These are phyloP conservation scores for Monochamus alternatus DNA, from an alignment of 2,888 invertebrate species.

Conservation along the genomic window DNA sequence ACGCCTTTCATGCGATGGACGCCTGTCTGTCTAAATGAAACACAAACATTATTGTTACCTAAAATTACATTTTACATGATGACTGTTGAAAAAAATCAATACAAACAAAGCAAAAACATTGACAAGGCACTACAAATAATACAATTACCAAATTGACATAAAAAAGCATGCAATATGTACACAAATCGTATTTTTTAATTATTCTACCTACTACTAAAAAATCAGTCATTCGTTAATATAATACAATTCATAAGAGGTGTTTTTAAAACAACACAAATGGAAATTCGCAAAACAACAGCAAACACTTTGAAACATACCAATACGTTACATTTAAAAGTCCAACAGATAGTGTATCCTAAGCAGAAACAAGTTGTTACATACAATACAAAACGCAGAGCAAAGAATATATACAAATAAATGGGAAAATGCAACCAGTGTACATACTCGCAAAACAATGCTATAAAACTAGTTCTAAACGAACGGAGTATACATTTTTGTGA, in stretches of 20 bases:
- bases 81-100: too few relatives aligned
- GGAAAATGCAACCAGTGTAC: constrained; percentile 65
- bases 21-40: too few relatives aligned
- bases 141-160: too few relatives aligned
- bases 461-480: constrained; percentile 1
- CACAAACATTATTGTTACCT: too few relatives aligned
- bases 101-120: too few relatives aligned
- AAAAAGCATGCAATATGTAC: too few relatives aligned
- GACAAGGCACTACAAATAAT: too few relatives aligned
- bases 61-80: too few relatives aligned
- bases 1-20: too few relatives aligned
- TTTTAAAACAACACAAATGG: constrained; percentile 22
- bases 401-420: constrained; percentile 41
- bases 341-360: constrained; percentile 64
- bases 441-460: constrained; percentile 55
- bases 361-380: constrained; percentile 43
- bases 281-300: constrained; percentile 42
- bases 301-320: constrained; percentile 54
- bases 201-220: background rate
- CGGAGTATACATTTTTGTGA: constrained; percentile 19
- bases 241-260: background rate
- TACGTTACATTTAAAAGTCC: constrained; percentile 57
- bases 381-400: constrained; percentile 44
- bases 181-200: too few relatives aligned
- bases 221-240: background rate